phyloP scores from a whole-genome alignment of 2,797 vertebrate genomes.

The Pangasius macronema region DNA sequence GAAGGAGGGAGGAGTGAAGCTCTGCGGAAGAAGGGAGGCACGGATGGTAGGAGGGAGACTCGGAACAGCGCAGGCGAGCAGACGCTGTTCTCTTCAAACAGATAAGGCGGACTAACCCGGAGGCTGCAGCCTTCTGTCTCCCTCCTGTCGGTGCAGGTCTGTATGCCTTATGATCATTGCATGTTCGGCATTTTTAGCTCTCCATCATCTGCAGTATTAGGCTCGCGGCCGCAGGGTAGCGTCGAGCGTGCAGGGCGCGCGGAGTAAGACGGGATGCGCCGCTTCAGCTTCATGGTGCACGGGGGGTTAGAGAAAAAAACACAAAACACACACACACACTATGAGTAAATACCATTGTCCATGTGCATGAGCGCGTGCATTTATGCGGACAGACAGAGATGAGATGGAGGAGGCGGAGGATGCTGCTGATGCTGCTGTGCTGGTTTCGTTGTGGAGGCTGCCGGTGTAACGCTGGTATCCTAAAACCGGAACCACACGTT shows the following conservation, averaged over 20 bases:
- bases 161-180: slow-evolving; percentile 50
- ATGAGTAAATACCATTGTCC: slow-evolving; percentile 12
- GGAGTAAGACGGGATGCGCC: slow-evolving; percentile 50
- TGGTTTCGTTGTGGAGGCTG: slow-evolving; percentile 33
- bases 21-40: slow-evolving; percentile 39
- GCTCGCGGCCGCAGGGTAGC: neutral
- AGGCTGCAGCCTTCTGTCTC: slow-evolving; percentile 35
- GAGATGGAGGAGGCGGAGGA: slow-evolving; percentile 25
- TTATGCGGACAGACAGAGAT: slow-evolving; percentile 12
- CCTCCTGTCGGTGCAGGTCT: slow-evolving; percentile 56
- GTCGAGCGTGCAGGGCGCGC: slow-evolving; percentile 17
- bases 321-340: neutral
- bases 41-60: slow-evolving; percentile 27
- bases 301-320: neutral
- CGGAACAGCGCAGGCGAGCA: slow-evolving; percentile 46
- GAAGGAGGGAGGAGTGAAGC: slow-evolving; percentile 33
- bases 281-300: slow-evolving; percentile 55
- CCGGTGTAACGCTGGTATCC: slow-evolving; percentile 16
- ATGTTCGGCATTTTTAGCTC: slow-evolving; percentile 21
- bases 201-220: slow-evolving; percentile 1
- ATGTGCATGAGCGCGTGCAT: slow-evolving; percentile 2
- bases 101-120: slow-evolving; percentile 48
- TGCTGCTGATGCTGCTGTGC: slow-evolving; percentile 21
- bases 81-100: slow-evolving; percentile 44
- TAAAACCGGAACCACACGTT: slow-evolving; percentile 9